Evolutionary conservation across 2,797 vertebrate species (phyloP).

Genomic region (Sebastolobus altivelis): DNA sequence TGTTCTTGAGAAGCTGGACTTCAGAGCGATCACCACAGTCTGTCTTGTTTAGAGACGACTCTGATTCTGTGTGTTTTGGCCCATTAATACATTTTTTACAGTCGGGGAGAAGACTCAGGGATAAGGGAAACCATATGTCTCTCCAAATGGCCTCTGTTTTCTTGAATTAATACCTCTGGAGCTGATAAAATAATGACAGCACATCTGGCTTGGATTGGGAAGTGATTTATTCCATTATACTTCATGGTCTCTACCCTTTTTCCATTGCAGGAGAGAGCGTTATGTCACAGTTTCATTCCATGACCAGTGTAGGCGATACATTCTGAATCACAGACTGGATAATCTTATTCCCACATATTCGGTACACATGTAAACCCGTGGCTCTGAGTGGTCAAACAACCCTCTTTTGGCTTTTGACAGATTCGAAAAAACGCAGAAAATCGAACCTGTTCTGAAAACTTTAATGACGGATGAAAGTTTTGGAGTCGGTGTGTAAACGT

Average conservation of each 20-base stretch:
- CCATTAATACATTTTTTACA: conserved; percentile 23
- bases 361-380: neutral
- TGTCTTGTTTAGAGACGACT: conserved; percentile 51
- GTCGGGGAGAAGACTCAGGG: conserved; percentile 23
- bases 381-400: too few relatives aligned
- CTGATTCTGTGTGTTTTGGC: conserved; percentile 62
- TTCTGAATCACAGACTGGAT: neutral
- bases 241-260: conserved; percentile 12
- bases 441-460: accelerated
- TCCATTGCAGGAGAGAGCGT: conserved; percentile 7
- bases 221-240: conserved; percentile 46
- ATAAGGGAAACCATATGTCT: conserved; percentile 49
- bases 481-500: too few relatives aligned
- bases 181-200: conserved; percentile 49
- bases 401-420: too few relatives aligned
- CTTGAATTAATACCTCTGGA: conserved; percentile 54
- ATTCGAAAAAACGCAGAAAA: too few relatives aligned
- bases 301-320: neutral
- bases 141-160: conserved; percentile 38
- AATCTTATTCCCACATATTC: neutral
- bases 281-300: neutral
- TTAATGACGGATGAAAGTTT: too few relatives aligned
- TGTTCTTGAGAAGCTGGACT: conserved; percentile 54
- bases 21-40: conserved; percentile 35
- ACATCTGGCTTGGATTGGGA: conserved; percentile 62